Percentiles rank a stretch among this genome's conserved stretches.
phyloP scores from a whole-genome alignment of 2,888 invertebrate species.

The Tuberolachnus salignus region DNA sequence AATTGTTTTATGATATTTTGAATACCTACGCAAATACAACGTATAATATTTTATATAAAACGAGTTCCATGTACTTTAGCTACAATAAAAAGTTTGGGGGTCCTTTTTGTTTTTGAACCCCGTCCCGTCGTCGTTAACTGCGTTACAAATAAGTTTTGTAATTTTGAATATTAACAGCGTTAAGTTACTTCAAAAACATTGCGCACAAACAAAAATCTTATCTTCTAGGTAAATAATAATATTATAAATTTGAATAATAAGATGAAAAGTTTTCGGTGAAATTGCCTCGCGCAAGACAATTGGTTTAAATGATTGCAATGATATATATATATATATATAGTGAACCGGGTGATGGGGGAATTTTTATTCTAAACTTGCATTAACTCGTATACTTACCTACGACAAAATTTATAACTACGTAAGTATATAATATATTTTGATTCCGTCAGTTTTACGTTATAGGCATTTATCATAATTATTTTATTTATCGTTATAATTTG shows the following conservation, averaged over 20 bases:
- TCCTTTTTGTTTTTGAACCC: slow-evolving; percentile 14
- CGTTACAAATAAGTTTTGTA: slow-evolving; percentile 40
- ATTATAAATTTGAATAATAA: slow-evolving; percentile 30
- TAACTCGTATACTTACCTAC: too few relatives aligned
- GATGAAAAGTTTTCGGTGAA: slow-evolving; percentile 27
- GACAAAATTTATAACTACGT: too few relatives aligned
- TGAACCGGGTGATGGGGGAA: too few relatives aligned
- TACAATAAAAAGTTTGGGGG: background rate
- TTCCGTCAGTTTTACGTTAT: too few relatives aligned
- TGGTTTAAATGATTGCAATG: slow-evolving; percentile 29
- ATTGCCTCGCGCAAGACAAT: slow-evolving; percentile 29
- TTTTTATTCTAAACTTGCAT: too few relatives aligned
- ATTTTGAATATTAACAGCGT: slow-evolving; percentile 43
- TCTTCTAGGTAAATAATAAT: slow-evolving; percentile 35
- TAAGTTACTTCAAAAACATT: slow-evolving; percentile 42
- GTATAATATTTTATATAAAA: slow-evolving; percentile 1
- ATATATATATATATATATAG: background rate
- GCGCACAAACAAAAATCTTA: slow-evolving; percentile 36
- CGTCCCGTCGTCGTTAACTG: background rate
- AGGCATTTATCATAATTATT: too few relatives aligned
- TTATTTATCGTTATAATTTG: too few relatives aligned
- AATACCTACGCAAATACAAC: background rate
- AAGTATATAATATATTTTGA: too few relatives aligned
- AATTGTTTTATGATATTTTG: background rate
- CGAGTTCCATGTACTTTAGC: background rate